Conservation (phyloP, 2,888 invertebrate species). For the Parnassius glacialis region DNA sequence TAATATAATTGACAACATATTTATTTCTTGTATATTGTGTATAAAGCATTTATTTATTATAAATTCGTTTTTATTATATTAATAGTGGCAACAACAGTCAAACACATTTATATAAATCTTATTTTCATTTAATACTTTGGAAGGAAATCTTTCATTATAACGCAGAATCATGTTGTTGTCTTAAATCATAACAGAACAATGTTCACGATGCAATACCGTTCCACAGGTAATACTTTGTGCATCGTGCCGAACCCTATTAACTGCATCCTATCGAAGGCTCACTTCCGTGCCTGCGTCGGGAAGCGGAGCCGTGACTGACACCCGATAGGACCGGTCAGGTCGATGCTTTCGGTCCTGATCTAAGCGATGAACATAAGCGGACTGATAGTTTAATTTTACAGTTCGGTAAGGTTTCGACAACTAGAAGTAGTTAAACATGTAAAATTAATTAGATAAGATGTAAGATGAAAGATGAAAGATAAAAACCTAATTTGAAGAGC, state of each 20-base stretch:
- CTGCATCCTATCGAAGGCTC: slow-evolving; percentile 23
- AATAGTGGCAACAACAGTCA: no score
- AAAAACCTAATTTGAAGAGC: no score
- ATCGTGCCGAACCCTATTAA: slow-evolving; percentile 23
- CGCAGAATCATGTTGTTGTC: not conserved
- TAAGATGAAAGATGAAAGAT: no score
- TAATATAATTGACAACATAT: no score
- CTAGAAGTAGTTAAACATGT: no score
- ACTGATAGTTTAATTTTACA: no score
- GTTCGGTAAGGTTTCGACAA: no score
- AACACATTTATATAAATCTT: no score
- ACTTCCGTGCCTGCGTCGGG: slow-evolving; percentile 23
- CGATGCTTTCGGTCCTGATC: not conserved
- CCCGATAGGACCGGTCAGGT: slow-evolving; percentile 19
- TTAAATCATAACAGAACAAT: not conserved
- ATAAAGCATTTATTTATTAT: no score
- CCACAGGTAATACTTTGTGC: slow-evolving; percentile 1
- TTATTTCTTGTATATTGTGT: no score
- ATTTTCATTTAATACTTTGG: not conserved
- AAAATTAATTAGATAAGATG: no score
- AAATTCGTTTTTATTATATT: no score
- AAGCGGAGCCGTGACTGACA: slow-evolving; percentile 27
- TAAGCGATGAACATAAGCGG: slow-evolving; percentile 3
- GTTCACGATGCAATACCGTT: slow-evolving; percentile 5
- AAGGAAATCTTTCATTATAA: not conserved